A percentile compares a stretch with the other conserved stretches of the same genome.
These are phyloP conservation scores for Cherax quadricarinatus DNA, from an alignment of 1,140 invertebrate genomes.

Conservation along the genomic window DNA sequence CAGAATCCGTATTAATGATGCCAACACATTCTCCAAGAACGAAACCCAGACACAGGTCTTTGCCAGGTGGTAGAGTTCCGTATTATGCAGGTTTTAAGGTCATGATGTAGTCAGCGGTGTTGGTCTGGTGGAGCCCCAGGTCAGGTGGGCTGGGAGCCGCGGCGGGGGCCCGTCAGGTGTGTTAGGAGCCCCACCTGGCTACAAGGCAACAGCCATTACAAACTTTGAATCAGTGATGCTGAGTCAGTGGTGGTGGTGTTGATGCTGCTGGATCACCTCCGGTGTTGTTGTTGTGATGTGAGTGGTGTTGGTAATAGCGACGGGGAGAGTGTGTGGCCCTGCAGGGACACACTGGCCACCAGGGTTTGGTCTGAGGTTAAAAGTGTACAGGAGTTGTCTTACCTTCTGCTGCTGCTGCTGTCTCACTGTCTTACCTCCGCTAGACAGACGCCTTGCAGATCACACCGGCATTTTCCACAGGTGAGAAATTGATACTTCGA, in stretches of 20 bases:
- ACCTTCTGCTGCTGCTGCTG: no score
- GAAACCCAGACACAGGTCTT: no score
- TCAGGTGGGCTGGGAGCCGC: not conserved
- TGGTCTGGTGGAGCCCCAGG: not conserved
- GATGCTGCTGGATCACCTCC: no score
- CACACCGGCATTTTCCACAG: not conserved
- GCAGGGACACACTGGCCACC: not conserved
- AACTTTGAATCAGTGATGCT: constrained; percentile 11
- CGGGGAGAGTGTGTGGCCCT: not conserved
- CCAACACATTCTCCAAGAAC: no score
- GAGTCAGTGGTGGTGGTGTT: not conserved
- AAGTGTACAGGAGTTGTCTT: no score
- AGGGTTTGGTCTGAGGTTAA: no score
- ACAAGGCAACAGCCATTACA: not conserved
- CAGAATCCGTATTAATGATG: no score
- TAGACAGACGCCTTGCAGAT: not conserved
- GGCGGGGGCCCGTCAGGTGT: not conserved
- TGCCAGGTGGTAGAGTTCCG: no score
- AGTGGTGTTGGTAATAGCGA: not conserved
- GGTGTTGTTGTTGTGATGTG: no score
- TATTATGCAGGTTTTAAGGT: not conserved
- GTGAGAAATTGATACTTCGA: not conserved
- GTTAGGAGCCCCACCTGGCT: not conserved
- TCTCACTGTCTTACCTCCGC: no score
- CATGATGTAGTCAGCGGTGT: not conserved